Conservation (phyloP, 1,140 invertebrate genomes). For the Harpegnathos saltator region DNA sequence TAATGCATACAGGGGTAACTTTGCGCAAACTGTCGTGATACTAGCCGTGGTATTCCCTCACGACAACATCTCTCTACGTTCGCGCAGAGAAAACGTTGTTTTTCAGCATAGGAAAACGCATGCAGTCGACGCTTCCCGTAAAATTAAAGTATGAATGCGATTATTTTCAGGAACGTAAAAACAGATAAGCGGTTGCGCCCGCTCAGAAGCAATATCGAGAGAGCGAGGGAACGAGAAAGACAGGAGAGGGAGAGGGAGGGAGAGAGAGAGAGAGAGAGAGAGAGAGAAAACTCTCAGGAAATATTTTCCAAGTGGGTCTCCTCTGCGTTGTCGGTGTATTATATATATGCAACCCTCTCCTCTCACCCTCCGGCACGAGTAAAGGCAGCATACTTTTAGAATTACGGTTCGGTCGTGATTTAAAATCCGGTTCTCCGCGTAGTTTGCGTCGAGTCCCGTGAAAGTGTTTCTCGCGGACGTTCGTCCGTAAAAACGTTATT, state of each 20-base stretch:
- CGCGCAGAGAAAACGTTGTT: constrained; percentile 42
- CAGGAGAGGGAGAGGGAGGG: too few species aligned
- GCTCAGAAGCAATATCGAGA: constrained; percentile 37
- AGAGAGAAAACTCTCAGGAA: constrained; percentile 49
- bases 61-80: constrained; percentile 31
- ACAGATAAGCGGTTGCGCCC: constrained; percentile 21
- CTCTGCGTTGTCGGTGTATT: constrained; percentile 30
- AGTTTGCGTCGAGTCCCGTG: constrained; percentile 33
- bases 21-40: not conserved
- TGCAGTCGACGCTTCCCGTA: constrained; percentile 12
- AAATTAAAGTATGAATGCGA: constrained; percentile 52
- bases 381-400: constrained; percentile 36
- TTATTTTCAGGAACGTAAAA: constrained; percentile 46
- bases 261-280: too few species aligned
- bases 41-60: not conserved
- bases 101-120: constrained; percentile 14
- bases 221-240: too few species aligned
- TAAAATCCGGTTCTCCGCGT: constrained; percentile 38
- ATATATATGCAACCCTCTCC: constrained; percentile 1
- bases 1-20: not conserved
- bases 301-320: constrained; percentile 34
- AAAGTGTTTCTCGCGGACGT: constrained; percentile 36
- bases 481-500: constrained; percentile 28
- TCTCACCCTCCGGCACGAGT: not conserved
- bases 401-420: constrained; percentile 39